Percentiles rank a stretch among this genome's conserved stretches.
Conservation (phyloP, 1,140 invertebrate genomes). For the Lordiphosa collinella region DNA sequence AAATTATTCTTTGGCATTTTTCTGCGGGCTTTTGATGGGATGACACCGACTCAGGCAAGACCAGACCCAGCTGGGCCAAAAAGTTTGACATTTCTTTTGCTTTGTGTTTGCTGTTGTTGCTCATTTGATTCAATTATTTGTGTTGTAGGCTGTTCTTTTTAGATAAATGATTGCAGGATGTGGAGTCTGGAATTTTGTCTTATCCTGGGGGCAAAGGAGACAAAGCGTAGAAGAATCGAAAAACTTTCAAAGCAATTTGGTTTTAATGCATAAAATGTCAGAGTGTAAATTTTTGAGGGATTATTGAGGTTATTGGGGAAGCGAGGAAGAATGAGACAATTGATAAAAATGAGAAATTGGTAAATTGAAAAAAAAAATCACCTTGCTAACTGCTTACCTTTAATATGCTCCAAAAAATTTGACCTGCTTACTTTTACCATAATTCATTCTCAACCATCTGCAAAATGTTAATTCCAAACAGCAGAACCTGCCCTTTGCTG, state of each 20-base stretch:
- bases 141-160: constrained; percentile 31
- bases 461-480: constrained; percentile 26
- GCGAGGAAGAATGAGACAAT: constrained; percentile 10
- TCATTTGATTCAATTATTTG: constrained; percentile 40
- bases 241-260: constrained; percentile 20
- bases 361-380: too few relatives aligned
- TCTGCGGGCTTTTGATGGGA: constrained; percentile 32
- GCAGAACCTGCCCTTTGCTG: constrained; percentile 19
- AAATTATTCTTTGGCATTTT: constrained; percentile 63
- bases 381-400: too few relatives aligned
- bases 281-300: constrained; percentile 30
- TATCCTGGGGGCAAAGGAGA: constrained; percentile 17
- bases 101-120: constrained; percentile 14
- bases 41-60: constrained; percentile 9
- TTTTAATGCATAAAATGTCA: constrained; percentile 34
- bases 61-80: constrained; percentile 50
- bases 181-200: constrained; percentile 20
- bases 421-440: constrained; percentile 17
- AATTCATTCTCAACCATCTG: constrained; percentile 27
- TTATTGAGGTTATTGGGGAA: constrained; percentile 36
- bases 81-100: constrained; percentile 46
- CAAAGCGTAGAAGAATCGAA: not conserved
- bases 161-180: constrained; percentile 31
- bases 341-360: constrained; percentile 7
- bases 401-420: constrained; percentile 3